Evolutionary conservation across 2,113 vertebrate species (phyloP).

Genomic region (Leuciscus idus): DNA sequence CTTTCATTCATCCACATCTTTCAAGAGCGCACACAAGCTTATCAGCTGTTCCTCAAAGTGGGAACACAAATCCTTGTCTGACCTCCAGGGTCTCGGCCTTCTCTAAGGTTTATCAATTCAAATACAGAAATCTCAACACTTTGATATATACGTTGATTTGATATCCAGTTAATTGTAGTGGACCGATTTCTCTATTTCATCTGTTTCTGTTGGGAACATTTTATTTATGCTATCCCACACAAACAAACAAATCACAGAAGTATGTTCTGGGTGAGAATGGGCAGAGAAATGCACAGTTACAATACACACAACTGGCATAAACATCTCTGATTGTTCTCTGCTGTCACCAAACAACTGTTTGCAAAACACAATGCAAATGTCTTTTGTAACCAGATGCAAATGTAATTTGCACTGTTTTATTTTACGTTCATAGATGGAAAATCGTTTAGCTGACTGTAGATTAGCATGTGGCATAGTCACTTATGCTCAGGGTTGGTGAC

Average conservation of each 20-base stretch:
- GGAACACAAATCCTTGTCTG: not conserved
- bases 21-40: not conserved
- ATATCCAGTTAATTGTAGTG: not conserved
- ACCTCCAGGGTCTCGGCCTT: not conserved
- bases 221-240: not conserved
- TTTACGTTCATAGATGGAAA: not conserved
- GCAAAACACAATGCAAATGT: not conserved
- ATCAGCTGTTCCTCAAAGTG: not conserved
- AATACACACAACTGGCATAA: not conserved
- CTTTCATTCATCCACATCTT: not conserved
- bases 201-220: not conserved
- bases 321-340: not conserved
- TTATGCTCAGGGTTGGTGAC: not conserved
- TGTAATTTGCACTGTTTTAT: not conserved
- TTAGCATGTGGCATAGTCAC: not conserved
- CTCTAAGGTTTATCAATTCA: not conserved
- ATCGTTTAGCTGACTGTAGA: not conserved
- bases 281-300: not conserved
- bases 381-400: not conserved
- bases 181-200: not conserved
- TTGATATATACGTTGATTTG: not conserved
- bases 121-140: not conserved
- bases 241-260: not conserved
- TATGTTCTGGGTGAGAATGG: not conserved
- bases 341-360: slow-evolving; percentile 7